These are phyloP conservation scores for Aradophagus sp. DNA, from an alignment of 1,140 invertebrate genomes.

Conservation along the genomic window DNA sequence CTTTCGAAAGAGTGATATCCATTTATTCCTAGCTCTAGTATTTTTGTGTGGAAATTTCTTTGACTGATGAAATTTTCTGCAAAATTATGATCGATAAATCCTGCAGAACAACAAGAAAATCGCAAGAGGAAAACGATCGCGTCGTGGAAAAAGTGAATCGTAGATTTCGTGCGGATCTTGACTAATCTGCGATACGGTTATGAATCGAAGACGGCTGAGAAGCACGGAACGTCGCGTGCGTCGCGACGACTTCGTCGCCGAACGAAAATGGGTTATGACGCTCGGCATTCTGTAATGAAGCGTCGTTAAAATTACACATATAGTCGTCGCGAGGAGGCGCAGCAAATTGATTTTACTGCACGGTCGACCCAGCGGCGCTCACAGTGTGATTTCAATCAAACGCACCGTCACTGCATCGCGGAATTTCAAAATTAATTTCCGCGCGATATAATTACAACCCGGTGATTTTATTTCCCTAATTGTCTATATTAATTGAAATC, in stretches of 20 bases:
- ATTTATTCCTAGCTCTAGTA: too few species aligned
- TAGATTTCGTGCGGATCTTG: slow-evolving; percentile 30
- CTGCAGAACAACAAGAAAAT: slow-evolving; percentile 30
- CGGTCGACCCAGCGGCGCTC: slow-evolving; percentile 9
- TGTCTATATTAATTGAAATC: too few species aligned
- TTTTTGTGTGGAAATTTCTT: too few species aligned
- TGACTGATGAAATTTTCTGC: too few species aligned
- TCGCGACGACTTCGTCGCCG: slow-evolving; percentile 23
- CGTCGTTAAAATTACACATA: slow-evolving; percentile 61
- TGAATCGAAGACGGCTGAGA: slow-evolving; percentile 54
- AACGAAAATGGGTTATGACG: slow-evolving; percentile 62
- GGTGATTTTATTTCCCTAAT: too few species aligned
- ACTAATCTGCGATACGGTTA: slow-evolving; percentile 49
- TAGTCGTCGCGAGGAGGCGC: slow-evolving; percentile 19
- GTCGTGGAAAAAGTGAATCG: slow-evolving; percentile 39
- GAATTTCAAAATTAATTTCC: too few species aligned
- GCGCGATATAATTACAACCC: too few species aligned
- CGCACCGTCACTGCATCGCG: slow-evolving; percentile 1
- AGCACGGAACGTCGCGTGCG: slow-evolving; percentile 67
- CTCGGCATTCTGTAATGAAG: slow-evolving; percentile 60
- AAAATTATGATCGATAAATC: slow-evolving; percentile 35
- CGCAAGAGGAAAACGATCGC: slow-evolving; percentile 25
- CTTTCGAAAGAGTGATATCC: too few species aligned
- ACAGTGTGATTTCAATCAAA: slow-evolving; percentile 9
- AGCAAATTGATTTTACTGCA: slow-evolving; percentile 41